Evolutionary conservation across 2,113 vertebrate species (phyloP), one percentile per base, ranked within the genome.

Genomic region (Nothobranchius kuhntae): DNA sequence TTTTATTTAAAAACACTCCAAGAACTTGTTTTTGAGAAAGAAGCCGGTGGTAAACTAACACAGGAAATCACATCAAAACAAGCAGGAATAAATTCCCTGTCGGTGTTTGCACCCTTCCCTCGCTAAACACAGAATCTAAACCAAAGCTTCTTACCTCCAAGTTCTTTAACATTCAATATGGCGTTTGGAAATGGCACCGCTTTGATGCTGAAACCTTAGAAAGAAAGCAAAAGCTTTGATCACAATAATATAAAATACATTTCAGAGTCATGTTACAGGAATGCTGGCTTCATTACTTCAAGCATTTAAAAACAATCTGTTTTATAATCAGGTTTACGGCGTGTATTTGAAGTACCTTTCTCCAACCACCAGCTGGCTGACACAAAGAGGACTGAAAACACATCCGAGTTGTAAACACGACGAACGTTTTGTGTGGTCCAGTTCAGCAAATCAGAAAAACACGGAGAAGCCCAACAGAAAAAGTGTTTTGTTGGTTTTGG

Each of bases 131-230:
- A 4, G 9, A 10, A 10, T 15, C 7, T 57, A 40, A 40, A 40
- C 30, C 30, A 11, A 11, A 9, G 10, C 10, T 42, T 54, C 87
- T 90, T 96, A 99, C 97, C 98, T 97, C 97, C 98, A 59, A 99
- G 98, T 92, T 99, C 98, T 92, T 99, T 99, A 71, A 99, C 94
- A 78, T 99, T 99, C 93, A 99, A 90, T 91, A 98, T 92, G 81
- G 96, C 96, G 87, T 96, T 98, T 90, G 96, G 94, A 89, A 98
- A 97, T 76, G 95, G 94, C 84, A 99, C 96, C 24, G 97, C 96
- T 94, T 99, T 99, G 91, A 99, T 99, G 89, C 95, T 97, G 92
- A 99, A 99, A 93, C 98, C 98, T 99, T 76, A 91, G 82, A 10
- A 68, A 77, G 44, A 62, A 75, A 21, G 44, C 21, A 36, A 56